phyloP scores from a whole-genome alignment of 2,113 vertebrate species.

The Gymnocephalus cernua region DNA sequence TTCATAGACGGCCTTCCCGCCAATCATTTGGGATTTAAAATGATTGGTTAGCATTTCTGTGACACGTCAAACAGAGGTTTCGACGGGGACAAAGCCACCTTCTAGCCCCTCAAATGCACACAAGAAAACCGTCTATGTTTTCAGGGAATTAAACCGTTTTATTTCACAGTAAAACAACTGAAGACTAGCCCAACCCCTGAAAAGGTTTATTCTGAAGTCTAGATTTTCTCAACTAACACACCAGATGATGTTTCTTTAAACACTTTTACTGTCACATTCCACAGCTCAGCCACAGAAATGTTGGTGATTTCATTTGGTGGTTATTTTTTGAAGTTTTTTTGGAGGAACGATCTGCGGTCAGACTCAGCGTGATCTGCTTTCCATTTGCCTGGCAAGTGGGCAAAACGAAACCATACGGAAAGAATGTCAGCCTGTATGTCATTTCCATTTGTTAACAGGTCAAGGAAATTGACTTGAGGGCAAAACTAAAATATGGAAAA shows the following conservation, averaged over 20 bases:
- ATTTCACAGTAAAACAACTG: constrained; percentile 12
- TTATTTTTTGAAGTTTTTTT: constrained; percentile 11
- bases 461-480: constrained; percentile 52
- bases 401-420: constrained; percentile 65
- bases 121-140: constrained; percentile 8
- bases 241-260: constrained; percentile 51
- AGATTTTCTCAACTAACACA: constrained; percentile 9
- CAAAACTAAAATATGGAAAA: constrained; percentile 31
- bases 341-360: constrained; percentile 73
- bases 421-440: constrained; percentile 57
- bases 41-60: constrained; percentile 49
- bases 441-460: constrained; percentile 66
- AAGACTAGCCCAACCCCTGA: neutral
- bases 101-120: constrained; percentile 16
- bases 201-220: neutral
- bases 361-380: constrained; percentile 66
- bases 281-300: constrained; percentile 76
- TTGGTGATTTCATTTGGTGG: constrained; percentile 63
- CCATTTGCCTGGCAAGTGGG: constrained; percentile 70
- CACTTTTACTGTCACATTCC: constrained; percentile 64
- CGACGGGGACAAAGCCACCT: constrained; percentile 22
- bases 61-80: neutral
- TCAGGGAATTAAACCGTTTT: neutral
- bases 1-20: constrained; percentile 1
- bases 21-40: constrained; percentile 53